phyloP scores from a whole-genome alignment of 2,888 invertebrate genomes.

The Leptinotarsa peninsularis region DNA sequence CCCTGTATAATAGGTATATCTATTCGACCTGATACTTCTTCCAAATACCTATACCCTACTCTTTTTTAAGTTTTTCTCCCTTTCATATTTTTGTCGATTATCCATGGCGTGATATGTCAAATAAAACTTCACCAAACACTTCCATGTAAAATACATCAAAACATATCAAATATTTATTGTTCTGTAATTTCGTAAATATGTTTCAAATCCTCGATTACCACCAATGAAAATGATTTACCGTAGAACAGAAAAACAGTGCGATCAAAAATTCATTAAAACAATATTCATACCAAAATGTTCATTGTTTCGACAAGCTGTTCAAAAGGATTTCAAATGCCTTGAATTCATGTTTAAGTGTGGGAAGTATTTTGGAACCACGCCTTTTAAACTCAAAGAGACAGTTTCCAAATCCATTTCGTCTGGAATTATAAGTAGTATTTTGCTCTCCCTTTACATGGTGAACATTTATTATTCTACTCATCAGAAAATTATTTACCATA shows the following conservation, averaged over 20 bases:
- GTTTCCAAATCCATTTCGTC: neutral
- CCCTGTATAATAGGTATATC: too few relatives aligned
- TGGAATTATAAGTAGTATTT: neutral
- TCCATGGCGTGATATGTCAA: too few relatives aligned
- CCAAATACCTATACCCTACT: too few relatives aligned
- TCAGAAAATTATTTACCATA: neutral
- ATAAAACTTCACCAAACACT: too few relatives aligned
- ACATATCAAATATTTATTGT: neutral
- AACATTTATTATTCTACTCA: neutral
- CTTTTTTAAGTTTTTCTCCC: too few relatives aligned
- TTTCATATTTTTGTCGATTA: too few relatives aligned
- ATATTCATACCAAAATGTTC: too few relatives aligned
- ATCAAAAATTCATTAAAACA: too few relatives aligned
- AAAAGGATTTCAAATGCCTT: neutral
- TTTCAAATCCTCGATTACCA: neutral
- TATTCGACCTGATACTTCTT: too few relatives aligned
- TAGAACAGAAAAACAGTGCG: neutral
- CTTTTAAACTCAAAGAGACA: neutral
- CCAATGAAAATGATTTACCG: neutral
- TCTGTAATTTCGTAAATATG: neutral
- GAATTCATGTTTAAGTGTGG: constrained; percentile 8
- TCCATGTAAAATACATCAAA: too few relatives aligned
- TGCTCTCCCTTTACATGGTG: neutral
- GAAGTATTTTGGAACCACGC: constrained; percentile 10
- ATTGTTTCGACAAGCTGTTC: too few relatives aligned